phyloP scores from a whole-genome alignment of 2,797 vertebrate species.

The Poecilia gillii region DNA sequence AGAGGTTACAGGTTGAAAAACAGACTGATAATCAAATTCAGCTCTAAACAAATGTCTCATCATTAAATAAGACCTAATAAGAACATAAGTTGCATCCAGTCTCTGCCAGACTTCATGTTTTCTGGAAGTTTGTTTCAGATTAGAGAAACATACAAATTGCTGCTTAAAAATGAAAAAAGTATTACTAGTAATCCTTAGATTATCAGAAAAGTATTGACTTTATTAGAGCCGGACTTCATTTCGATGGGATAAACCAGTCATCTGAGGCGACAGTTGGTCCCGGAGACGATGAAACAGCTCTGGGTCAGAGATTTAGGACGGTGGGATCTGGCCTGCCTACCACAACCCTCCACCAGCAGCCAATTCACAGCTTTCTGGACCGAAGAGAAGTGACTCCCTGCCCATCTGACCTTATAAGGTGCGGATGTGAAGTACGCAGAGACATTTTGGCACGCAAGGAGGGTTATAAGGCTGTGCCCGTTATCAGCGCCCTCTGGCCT shows the following conservation, averaged over 20 bases:
- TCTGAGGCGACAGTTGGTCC: slow-evolving; percentile 15
- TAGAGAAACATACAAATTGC: background rate
- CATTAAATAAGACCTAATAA: too few relatives aligned
- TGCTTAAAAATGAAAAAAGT: background rate
- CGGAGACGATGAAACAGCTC: slow-evolving; percentile 8
- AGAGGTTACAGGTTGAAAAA: background rate
- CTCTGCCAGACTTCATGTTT: background rate
- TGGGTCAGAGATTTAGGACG: slow-evolving; percentile 54
- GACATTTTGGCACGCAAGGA: slow-evolving; percentile 69
- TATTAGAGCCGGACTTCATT: background rate
- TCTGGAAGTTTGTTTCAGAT: background rate
- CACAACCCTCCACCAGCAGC: slow-evolving; percentile 35
- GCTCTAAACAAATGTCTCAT: background rate
- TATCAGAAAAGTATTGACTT: background rate
- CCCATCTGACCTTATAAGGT: slow-evolving; percentile 57
- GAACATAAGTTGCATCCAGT: too few relatives aligned
- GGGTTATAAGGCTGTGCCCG: slow-evolving; percentile 73
- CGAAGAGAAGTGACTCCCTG: slow-evolving; percentile 21
- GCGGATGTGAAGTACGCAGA: slow-evolving; percentile 43
- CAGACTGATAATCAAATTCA: background rate
- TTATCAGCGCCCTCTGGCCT: slow-evolving; percentile 74
- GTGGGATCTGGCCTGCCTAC: slow-evolving; percentile 20
- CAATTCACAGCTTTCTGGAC: slow-evolving; percentile 55
- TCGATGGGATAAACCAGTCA: background rate
- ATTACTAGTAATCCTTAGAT: slow-evolving; percentile 11